These are phyloP conservation scores for Sinodicranocentrus sp. DNA, from an alignment of 2,888 invertebrate genomes.

Conservation along the genomic window DNA sequence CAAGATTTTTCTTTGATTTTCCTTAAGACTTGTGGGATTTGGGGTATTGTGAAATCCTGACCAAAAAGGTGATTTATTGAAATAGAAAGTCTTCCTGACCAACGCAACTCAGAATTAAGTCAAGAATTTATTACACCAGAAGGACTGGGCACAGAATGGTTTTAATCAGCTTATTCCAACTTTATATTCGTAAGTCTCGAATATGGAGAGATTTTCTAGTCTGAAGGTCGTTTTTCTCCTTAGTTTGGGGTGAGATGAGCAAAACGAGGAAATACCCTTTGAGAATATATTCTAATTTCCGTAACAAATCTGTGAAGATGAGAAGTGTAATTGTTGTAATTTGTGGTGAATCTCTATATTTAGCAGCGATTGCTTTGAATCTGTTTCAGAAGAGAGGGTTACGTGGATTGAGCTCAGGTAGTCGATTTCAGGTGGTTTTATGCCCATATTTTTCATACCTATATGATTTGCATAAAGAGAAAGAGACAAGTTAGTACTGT, in stretches of 20 bases:
- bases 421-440: constrained; percentile 45
- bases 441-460: constrained; percentile 9
- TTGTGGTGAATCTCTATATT: too few species aligned
- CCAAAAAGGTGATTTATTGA: not conserved
- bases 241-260: constrained; percentile 18
- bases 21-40: too few species aligned
- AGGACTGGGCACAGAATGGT: constrained; percentile 16
- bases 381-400: constrained; percentile 22
- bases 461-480: constrained; percentile 61
- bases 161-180: not conserved
- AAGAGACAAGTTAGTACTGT: not conserved
- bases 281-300: too few species aligned
- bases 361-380: not conserved
- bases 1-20: too few species aligned
- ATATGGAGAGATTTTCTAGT: not conserved
- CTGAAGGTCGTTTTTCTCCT: constrained; percentile 13
- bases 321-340: too few species aligned
- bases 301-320: too few species aligned
- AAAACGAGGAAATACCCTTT: too few species aligned
- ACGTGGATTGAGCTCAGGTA: constrained; percentile 51
- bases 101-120: not conserved
- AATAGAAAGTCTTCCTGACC: not conserved
- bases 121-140: constrained; percentile 43
- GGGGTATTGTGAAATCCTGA: constrained; percentile 1
- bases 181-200: not conserved